Evolutionary conservation across 2,797 vertebrate genomes (phyloP), one percentile per base, ranked within the genome.

Genomic region (Acipenser ruthenus): DNA sequence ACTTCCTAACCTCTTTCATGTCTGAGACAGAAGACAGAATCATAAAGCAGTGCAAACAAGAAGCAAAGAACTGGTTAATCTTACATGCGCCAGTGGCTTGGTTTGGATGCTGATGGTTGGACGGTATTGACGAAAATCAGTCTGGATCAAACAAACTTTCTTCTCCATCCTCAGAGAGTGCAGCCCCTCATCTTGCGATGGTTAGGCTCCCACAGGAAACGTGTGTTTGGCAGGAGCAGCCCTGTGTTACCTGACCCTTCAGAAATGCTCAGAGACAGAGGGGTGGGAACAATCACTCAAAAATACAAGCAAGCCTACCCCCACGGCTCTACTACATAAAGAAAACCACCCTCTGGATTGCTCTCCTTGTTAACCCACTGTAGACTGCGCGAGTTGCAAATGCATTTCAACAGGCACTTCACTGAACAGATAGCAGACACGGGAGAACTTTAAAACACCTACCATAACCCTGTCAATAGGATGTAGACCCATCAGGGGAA

Each of bases 81-180:
- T 89, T 87, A 91, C 89, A 63, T 86, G 84, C 58, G 74, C 79
- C 78, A 80, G 70, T 50, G 73, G 69, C 74, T 75, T 82, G 77
- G 72, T 67, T 79, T 84, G 75, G 62, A 80, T 68, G 67, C 75
- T 70, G 68, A 83, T 65, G 78, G 78, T 79, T 67, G 89, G 75
- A 72, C 87, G 81, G 80, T 88, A 89, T 82, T 90, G 90, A 81
- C 86, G 90, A 79, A 91, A 91, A 79, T 90, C 86, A 69, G 90
- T 91, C 82, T 90, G 86, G 82, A 91, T 91, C 78, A 90, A 86
- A 79, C 90, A 91, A 77, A 90, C 90, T 79, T 81, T 86, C 84
- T 89, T 91, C 76, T 91, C 90, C 90, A 91, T 90, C 84, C 84
- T 90, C 81, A 88, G 80, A 69, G 74, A 56, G 12, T 12, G 69